Percentiles rank a stretch among this genome's conserved stretches.
These are phyloP conservation scores for Acomys russatus DNA, from an alignment of 2,797 vertebrate genomes.

Conservation along the genomic window DNA sequence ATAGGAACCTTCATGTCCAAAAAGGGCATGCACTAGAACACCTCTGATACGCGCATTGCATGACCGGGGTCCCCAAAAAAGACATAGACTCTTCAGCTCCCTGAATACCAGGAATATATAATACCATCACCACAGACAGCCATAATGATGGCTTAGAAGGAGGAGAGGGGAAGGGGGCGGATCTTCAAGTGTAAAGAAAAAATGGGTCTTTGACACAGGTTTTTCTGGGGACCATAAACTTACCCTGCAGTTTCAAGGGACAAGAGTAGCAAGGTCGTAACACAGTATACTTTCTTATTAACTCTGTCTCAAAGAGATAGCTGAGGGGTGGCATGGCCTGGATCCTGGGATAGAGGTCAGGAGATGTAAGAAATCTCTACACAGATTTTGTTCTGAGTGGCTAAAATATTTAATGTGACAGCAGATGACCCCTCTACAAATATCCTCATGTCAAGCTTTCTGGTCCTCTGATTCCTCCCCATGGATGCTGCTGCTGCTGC, in stretches of 20 bases:
- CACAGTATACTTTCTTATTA: neutral
- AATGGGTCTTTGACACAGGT: neutral
- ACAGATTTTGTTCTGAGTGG: neutral
- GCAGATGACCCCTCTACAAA: neutral
- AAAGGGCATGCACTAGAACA: neutral
- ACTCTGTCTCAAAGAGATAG: neutral
- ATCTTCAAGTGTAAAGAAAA: neutral
- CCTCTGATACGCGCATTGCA: neutral
- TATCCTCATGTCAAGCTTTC: neutral
- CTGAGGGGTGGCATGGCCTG: neutral
- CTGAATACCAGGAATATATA: neutral
- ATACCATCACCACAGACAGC: neutral
- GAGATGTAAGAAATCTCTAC: neutral
- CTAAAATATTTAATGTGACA: neutral
- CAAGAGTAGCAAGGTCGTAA: neutral
- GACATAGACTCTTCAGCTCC: neutral
- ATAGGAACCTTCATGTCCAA: neutral
- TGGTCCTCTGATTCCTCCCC: neutral
- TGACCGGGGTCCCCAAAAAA: no score
- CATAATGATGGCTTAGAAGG: neutral
- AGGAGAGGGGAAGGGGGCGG: accelerated
- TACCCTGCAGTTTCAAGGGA: neutral
- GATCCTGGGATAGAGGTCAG: neutral
- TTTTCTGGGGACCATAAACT: neutral
- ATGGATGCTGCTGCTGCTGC: no score